Conservation (phyloP, 92 coral and sea anemone genomes). For the Umimayanthus kanabou region DNA sequence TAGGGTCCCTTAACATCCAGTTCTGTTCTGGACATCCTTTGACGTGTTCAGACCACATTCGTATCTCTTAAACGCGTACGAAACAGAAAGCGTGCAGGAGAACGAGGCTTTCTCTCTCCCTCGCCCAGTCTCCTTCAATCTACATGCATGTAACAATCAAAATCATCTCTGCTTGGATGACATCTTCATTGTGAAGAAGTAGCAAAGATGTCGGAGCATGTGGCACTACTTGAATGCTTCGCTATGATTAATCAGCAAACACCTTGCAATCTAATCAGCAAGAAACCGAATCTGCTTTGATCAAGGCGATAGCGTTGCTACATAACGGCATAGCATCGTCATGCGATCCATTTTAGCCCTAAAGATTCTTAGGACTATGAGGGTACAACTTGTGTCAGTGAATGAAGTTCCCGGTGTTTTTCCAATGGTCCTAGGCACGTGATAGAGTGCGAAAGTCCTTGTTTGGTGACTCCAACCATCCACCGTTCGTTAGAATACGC, state of each 20-base stretch:
- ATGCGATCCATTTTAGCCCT: neutral
- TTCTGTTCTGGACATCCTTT: neutral
- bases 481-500: constrained; percentile 78
- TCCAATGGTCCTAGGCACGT: constrained; percentile 60
- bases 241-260: neutral
- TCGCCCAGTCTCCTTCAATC: neutral
- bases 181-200: too few relatives aligned
- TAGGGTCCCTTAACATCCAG: too few relatives aligned
- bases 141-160: neutral
- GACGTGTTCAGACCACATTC: neutral
- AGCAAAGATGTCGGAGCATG: too few relatives aligned
- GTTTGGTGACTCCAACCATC: constrained; percentile 67
- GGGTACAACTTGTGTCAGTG: constrained; percentile 69
- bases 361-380: constrained; percentile 15
- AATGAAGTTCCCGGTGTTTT: constrained; percentile 61
- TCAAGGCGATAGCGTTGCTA: neutral
- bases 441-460: constrained; percentile 63
- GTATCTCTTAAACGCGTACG: neutral
- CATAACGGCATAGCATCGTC: neutral
- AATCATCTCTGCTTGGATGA: neutral
- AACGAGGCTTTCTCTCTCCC: neutral
- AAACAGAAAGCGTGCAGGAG: neutral
- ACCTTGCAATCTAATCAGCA: neutral
- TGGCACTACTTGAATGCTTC: too few relatives aligned
- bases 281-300: neutral